Evolutionary conservation across 2,888 invertebrate genomes (phyloP), one percentile per base, ranked within the genome.

Genomic region (Meta bourneti): DNA sequence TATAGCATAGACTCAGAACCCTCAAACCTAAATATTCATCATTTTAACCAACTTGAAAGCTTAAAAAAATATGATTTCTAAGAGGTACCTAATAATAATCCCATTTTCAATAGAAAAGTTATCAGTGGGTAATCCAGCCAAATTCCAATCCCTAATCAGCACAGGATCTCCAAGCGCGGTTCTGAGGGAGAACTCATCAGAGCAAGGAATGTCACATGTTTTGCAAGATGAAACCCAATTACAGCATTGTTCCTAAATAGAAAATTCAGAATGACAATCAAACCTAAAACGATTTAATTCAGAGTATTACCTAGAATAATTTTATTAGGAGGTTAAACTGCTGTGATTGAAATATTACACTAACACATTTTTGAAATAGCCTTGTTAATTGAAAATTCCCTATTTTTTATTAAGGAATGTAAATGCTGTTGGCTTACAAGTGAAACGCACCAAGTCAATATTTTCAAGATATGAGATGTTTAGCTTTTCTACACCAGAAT

Each of bases 61-160:
- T 75, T 48, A 75, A 0, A 54, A 19, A 79, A 61, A 19, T 52
- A 54, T 6, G 19, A 51, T 71, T 8, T 11, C 9, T 11, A 19
- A 54, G 0, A 11, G 13, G 20, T 93, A 95, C 95, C 94, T 94
- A 88, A 95, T 94, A 92, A 95, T 95, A 93, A 95, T 95, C 75
- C 95, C 95, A 93, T 95, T 95, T 92, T 95, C 95, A 6, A 95
- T 93, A n/a, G 95, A 95, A 94, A 95, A 95, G 87, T 93, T 94
- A 93, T 95, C 95, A 49, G 95, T 95, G 9, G 95, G 95, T 11
- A 95, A 94, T n/a, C 95, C 95, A 89, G 94, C 94, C 87, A 95
- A 95, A 93, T 95, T 95, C 95, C 95, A 95, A n/a, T 94, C 94
- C 54, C 95, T 94, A 93, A 95, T 95, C 89, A 94, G 94, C 7